Conservation (phyloP, 2,888 invertebrate species). For the Eupithecia abbreviata region DNA sequence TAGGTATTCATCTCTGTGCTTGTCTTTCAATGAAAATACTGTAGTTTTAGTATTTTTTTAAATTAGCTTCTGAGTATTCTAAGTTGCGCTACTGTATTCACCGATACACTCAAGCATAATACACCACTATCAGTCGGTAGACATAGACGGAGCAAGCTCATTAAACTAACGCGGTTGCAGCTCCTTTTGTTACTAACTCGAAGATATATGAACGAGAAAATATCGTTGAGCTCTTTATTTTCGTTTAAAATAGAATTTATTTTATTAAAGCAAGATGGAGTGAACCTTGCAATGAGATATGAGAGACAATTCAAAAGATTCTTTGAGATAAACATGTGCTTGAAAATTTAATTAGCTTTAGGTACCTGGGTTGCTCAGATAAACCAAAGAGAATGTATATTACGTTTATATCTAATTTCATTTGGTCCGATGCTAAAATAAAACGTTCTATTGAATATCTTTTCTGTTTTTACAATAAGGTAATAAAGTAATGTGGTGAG, state of each 20-base stretch:
- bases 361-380: not conserved
- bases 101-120: slow-evolving; percentile 41
- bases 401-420: not conserved
- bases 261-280: slow-evolving; percentile 22
- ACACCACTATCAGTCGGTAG: slow-evolving; percentile 51
- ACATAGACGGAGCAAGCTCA: slow-evolving; percentile 64
- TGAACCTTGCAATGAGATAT: slow-evolving; percentile 5
- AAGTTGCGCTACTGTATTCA: slow-evolving; percentile 10
- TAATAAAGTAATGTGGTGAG: too few relatives aligned
- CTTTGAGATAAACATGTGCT: not conserved
- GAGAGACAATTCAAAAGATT: slow-evolving; percentile 6
- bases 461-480: too few relatives aligned
- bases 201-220: slow-evolving; percentile 53
- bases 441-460: not conserved
- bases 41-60: too few relatives aligned
- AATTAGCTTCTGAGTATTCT: slow-evolving; percentile 5
- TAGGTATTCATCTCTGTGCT: too few relatives aligned
- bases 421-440: not conserved
- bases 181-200: slow-evolving; percentile 54
- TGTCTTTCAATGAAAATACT: too few relatives aligned
- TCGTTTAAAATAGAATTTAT: slow-evolving; percentile 32
- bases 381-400: not conserved
- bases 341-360: not conserved
- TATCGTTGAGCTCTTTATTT: slow-evolving; percentile 39
- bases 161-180: slow-evolving; percentile 62